Conservation (phyloP, 1,140 invertebrate genomes). For the Colletes latitarsis region DNA sequence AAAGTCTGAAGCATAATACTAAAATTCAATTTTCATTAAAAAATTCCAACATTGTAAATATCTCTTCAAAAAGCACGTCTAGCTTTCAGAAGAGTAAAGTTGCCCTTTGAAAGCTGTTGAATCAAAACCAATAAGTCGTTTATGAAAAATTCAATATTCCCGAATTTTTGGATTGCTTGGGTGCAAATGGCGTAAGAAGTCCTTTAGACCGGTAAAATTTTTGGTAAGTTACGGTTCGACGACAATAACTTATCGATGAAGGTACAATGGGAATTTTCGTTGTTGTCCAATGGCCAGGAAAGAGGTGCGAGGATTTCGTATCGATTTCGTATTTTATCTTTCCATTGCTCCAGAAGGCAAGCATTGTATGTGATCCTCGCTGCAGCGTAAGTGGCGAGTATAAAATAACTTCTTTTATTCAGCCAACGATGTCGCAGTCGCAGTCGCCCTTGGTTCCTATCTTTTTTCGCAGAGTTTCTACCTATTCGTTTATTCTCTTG, state of each 20-base stretch:
- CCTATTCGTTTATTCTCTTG: slow-evolving; percentile 12
- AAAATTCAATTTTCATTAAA: no score
- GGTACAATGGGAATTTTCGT: slow-evolving; percentile 48
- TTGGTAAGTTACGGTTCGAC: neutral
- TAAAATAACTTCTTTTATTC: slow-evolving; percentile 56
- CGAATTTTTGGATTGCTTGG: neutral
- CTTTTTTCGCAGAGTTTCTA: neutral
- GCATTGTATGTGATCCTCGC: slow-evolving; percentile 57
- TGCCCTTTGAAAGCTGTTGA: no score
- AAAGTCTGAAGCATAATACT: no score
- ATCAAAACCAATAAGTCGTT: no score
- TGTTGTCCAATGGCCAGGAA: slow-evolving; percentile 6
- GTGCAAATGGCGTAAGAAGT: neutral
- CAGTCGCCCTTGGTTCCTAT: slow-evolving; percentile 12
- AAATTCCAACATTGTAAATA: no score
- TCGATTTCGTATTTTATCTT: slow-evolving; percentile 72
- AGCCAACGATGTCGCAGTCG: slow-evolving; percentile 40
- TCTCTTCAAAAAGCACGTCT: no score
- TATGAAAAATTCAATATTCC: neutral
- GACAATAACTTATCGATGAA: slow-evolving; percentile 53
- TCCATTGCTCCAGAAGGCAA: slow-evolving; percentile 41
- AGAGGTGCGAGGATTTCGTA: slow-evolving; percentile 52
- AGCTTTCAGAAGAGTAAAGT: no score
- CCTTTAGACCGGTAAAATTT: neutral
- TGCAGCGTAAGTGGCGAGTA: slow-evolving; percentile 37